phyloP scores from a whole-genome alignment of 2,113 vertebrate genomes.

The Toxostoma redivivum region DNA sequence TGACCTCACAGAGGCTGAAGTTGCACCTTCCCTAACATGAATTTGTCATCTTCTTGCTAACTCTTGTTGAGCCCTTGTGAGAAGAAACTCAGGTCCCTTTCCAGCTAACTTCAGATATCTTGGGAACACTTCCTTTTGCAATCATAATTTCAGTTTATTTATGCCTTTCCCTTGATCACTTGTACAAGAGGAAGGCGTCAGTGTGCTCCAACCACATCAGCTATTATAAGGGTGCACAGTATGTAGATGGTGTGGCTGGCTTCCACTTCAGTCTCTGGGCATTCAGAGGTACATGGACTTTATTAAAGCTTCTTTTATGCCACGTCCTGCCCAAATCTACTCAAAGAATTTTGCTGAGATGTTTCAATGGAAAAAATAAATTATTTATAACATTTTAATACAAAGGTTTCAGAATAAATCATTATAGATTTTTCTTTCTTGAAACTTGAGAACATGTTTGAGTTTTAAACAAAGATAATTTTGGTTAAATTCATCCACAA shows the following conservation, averaged over 20 bases:
- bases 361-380: background rate
- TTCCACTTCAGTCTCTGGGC: background rate
- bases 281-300: background rate
- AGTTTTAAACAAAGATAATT: background rate
- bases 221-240: background rate
- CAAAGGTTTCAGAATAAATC: background rate
- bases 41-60: background rate
- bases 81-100: background rate
- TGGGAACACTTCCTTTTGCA: background rate
- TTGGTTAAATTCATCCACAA: background rate
- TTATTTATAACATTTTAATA: background rate
- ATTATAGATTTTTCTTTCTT: background rate
- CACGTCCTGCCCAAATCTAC: background rate
- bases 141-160: background rate
- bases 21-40: background rate
- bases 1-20: background rate
- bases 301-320: background rate
- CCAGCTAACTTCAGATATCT: background rate
- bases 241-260: background rate
- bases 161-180: background rate
- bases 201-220: background rate
- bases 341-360: background rate
- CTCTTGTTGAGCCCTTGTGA: background rate
- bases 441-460: background rate
- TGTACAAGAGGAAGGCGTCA: accelerated